A percentile compares a stretch with the other conserved stretches of the same genome.
phyloP scores from a whole-genome alignment of 2,888 invertebrate genomes.

The Panzeria rudis region DNA sequence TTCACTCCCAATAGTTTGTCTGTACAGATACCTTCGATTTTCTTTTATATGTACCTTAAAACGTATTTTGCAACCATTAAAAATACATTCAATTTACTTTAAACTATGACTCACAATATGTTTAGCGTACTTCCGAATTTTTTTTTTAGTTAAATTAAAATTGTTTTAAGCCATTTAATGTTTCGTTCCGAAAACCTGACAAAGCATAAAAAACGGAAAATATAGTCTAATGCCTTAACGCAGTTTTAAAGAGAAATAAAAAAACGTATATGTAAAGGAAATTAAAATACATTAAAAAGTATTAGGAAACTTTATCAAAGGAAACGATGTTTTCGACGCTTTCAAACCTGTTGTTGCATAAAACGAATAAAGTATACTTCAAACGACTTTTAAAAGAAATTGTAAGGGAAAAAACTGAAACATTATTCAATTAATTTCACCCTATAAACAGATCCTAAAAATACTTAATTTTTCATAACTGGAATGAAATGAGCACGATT shows the following conservation, averaged over 20 bases:
- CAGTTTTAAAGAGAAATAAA: not conserved
- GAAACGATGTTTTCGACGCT: no score
- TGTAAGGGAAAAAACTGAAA: no score
- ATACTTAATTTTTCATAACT: no score
- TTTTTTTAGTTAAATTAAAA: constrained; percentile 32
- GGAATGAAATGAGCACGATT: no score
- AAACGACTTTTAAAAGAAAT: no score
- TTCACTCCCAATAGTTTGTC: not conserved
- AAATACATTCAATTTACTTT: constrained; percentile 42
- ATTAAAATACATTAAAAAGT: constrained; percentile 33
- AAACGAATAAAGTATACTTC: no score
- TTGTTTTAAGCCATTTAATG: constrained; percentile 24
- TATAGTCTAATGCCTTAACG: not conserved
- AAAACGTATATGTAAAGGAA: not conserved
- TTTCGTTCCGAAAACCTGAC: not conserved
- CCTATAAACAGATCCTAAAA: no score
- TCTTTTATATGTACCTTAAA: not conserved
- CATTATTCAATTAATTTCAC: no score
- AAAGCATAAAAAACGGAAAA: not conserved
- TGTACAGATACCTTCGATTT: constrained; percentile 11
- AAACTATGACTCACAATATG: constrained; percentile 14
- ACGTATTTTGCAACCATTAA: constrained; percentile 37
- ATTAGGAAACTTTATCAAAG: constrained; percentile 19
- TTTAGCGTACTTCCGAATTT: constrained; percentile 29
- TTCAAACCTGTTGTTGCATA: no score